Percentiles rank a stretch among this genome's conserved stretches.
phyloP scores from a whole-genome alignment of 2,888 invertebrate genomes.

The Tetragnatha montana region DNA sequence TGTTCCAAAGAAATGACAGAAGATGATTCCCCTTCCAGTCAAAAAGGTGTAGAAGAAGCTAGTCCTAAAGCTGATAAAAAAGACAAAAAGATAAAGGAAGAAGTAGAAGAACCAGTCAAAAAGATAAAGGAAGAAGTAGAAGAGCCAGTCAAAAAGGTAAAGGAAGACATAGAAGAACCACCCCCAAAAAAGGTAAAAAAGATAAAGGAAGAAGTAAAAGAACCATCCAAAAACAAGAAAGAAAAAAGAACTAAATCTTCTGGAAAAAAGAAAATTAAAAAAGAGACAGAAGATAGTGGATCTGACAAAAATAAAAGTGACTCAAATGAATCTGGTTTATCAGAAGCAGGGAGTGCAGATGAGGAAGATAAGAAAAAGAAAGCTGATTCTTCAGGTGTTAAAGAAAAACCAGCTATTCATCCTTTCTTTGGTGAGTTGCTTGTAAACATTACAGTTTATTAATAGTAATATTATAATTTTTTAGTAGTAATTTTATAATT shows the following conservation, averaged over 20 bases:
- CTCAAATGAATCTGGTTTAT: background rate
- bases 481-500: too few species aligned
- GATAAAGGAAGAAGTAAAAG: background rate
- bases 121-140: background rate
- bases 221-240: background rate
- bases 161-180: background rate
- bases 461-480: too few species aligned
- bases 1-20: background rate
- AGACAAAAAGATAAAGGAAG: conserved; percentile 1
- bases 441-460: too few species aligned
- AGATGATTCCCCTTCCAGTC: background rate
- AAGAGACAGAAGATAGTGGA: background rate
- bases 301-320: background rate
- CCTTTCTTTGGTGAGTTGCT: conserved; percentile 26
- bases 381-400: background rate
- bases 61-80: background rate
- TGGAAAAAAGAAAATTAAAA: background rate
- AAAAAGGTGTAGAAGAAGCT: background rate
- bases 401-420: conserved; percentile 22
- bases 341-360: background rate
- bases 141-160: background rate
- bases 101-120: background rate
- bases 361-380: background rate
- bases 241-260: background rate
- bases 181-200: background rate